Evolutionary conservation across 2,888 invertebrate genomes (phyloP), one percentile per base, ranked within the genome.

Genomic region (Mimachlamys varia): DNA sequence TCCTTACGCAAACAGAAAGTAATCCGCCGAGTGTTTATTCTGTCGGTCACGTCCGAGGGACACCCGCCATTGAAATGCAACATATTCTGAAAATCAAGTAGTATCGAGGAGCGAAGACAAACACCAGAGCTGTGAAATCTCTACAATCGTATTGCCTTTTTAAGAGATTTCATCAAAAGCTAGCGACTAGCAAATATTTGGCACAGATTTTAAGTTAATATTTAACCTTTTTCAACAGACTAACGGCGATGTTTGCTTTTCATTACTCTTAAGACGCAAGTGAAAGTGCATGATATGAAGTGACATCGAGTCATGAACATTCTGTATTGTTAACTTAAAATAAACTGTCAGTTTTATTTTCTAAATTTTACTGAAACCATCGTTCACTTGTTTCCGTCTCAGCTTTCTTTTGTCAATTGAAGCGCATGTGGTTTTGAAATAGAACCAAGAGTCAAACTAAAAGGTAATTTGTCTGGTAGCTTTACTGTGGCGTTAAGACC

Each of bases 161-260:
- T 90, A 87, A 90, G 89, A 89, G 90, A 90, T 90, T 90, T 90
- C 87, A 88, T 90, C 90, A 90, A 90, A 90, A 89, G 87, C 90
- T 87, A 76, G 89, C 90, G 90, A 58, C 58, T 90, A 58, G 88
- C 87, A 90, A 90, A 90, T 90, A 90, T 90, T 90, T 90, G 88
- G 87, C 55, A 87, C 50, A 87, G 62, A 87, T 88, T 90, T 53
- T 90, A 90, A 88, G 90, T 90, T 90, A 90, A 90, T 90, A 90
- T 90, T 90, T 62, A 87, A 76, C 49, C 53, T 88, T 88, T 49
- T 49, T 88, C 88, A 53, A 49, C 88, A 88, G 53, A 88, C 53
- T 88, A 88, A 88, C 50, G 90, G 87, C 38, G 33, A 58, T 91
- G 89, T 91, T 91, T 91, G 88, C 89, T 50, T 91, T 91, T 91